These are phyloP conservation scores for Karalla daura DNA, from an alignment of 2,797 vertebrate genomes.

Conservation along the genomic window DNA sequence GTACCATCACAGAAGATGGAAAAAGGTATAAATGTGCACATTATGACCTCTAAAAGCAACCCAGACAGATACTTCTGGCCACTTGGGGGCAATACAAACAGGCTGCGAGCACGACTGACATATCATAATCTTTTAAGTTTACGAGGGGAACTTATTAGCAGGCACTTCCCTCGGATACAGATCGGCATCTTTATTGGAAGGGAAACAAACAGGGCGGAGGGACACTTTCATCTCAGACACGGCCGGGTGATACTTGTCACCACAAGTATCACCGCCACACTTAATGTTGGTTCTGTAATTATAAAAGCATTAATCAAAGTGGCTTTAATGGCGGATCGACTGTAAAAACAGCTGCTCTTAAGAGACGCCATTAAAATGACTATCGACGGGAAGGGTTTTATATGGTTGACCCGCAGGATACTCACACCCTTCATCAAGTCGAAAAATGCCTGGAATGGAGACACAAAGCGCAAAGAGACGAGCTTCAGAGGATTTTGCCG, in stretches of 20 bases:
- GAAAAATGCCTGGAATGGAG: constrained; percentile 53
- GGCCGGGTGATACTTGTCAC: no score
- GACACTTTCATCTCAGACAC: not conserved
- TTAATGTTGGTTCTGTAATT: not conserved
- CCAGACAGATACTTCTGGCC: not conserved
- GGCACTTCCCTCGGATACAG: not conserved
- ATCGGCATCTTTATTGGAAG: no score
- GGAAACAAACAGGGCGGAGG: no score
- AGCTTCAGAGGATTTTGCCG: constrained; percentile 59
- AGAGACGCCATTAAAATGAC: constrained; percentile 9
- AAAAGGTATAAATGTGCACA: not conserved
- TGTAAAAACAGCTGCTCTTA: not conserved
- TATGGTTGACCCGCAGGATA: constrained; percentile 25
- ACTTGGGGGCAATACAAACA: not conserved
- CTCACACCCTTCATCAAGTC: constrained; percentile 38
- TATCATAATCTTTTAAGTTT: not conserved
- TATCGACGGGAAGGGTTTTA: constrained; percentile 5
- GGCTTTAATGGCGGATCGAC: not conserved
- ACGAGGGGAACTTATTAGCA: not conserved
- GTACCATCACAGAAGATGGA: not conserved
- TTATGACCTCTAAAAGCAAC: not conserved
- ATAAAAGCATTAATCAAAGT: not conserved
- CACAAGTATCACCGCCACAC: no score
- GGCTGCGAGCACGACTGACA: not conserved
- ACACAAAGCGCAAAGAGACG: constrained; percentile 32